A percentile compares a stretch with the other conserved stretches of the same genome.
These are phyloP conservation scores for Battus philenor DNA, from an alignment of 1,140 invertebrate genomes.

Conservation along the genomic window DNA sequence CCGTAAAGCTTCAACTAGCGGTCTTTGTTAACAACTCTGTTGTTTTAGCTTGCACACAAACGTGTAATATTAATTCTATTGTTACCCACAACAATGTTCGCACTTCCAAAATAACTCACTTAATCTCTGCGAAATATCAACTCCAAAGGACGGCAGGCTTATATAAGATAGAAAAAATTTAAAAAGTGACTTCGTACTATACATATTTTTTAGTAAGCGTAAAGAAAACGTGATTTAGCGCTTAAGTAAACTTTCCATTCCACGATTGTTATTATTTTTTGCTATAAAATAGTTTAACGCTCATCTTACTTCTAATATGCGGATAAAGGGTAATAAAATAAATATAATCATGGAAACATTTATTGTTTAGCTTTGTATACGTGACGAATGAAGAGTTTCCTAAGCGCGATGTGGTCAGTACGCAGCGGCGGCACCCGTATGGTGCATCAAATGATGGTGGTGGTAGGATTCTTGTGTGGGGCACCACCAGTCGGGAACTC, in stretches of 20 bases:
- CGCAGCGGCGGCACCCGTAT: conserved; percentile 67
- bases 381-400: conserved; percentile 69
- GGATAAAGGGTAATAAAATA: conserved; percentile 4
- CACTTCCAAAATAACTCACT: conserved; percentile 29
- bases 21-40: conserved; percentile 45
- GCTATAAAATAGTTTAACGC: neutral
- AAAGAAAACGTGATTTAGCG: conserved; percentile 45
- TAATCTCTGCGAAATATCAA: conserved; percentile 35
- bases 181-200: conserved; percentile 10
- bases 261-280: conserved; percentile 33
- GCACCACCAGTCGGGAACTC: conserved; percentile 71
- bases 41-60: conserved; percentile 31
- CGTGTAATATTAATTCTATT: conserved; percentile 22
- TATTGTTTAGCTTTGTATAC: neutral
- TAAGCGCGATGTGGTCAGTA: conserved; percentile 76
- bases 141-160: conserved; percentile 49
- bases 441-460: conserved; percentile 70
- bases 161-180: conserved; percentile 9
- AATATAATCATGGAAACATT: conserved; percentile 7
- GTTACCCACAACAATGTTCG: conserved; percentile 29
- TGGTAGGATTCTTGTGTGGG: conserved; percentile 68
- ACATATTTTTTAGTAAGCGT: conserved; percentile 52
- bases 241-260: conserved; percentile 71
- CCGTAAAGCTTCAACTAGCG: conserved; percentile 39
- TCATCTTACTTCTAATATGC: conserved; percentile 16